phyloP scores from a whole-genome alignment of 2,113 vertebrate species.

The Fulmarus glacialis region DNA sequence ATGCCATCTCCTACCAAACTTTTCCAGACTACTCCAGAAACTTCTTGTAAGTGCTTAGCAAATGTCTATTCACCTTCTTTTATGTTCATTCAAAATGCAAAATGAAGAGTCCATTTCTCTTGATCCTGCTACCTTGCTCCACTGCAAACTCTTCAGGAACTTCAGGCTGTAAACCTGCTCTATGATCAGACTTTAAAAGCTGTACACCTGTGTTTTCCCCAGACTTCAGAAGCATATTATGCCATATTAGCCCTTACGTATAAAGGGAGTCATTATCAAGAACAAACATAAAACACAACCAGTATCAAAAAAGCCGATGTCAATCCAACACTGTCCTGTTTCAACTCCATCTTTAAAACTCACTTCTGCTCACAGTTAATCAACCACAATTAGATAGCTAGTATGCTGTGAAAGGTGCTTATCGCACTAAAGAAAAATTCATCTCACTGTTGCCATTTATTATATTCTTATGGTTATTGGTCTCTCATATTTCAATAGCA shows the following conservation, averaged over 20 bases:
- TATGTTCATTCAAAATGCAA: background rate
- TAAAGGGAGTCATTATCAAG: background rate
- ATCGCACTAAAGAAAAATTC: background rate
- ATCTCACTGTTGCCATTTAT: background rate
- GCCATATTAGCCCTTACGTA: background rate
- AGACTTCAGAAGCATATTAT: background rate
- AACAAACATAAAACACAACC: background rate
- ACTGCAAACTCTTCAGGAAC: background rate
- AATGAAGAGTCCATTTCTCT: background rate
- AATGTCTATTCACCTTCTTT: background rate
- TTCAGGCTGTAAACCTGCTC: background rate
- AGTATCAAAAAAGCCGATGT: background rate
- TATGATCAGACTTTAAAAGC: background rate
- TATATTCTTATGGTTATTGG: background rate
- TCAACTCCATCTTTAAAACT: background rate
- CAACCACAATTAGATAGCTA: background rate
- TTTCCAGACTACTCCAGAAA: background rate
- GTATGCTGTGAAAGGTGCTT: background rate
- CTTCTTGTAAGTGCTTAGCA: background rate
- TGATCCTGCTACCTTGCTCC: background rate
- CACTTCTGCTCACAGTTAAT: background rate
- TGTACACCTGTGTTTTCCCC: background rate
- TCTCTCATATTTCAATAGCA: background rate
- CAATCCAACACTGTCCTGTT: background rate
- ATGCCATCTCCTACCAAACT: background rate